Percentiles rank a stretch among this genome's conserved stretches.
phyloP scores from a whole-genome alignment of 2,113 vertebrate genomes.

The Dinomys branickii region DNA sequence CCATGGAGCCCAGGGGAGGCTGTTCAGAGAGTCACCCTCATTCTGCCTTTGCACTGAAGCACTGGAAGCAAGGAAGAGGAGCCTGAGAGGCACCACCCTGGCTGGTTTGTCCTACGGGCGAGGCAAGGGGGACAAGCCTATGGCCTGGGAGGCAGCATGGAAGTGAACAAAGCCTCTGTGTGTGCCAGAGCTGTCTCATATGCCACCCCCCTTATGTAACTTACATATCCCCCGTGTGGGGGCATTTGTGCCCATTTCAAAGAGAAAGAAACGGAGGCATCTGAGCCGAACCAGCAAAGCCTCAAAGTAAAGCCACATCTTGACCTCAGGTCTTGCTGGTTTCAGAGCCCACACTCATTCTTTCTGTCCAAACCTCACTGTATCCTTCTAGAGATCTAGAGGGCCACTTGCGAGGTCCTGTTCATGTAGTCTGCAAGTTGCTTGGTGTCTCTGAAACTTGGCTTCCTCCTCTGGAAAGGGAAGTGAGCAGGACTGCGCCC shows the following conservation, averaged over 20 bases:
- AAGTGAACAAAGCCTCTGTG: neutral
- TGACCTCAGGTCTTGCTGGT: neutral
- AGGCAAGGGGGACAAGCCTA: neutral
- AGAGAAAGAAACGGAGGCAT: neutral
- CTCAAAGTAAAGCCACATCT: neutral
- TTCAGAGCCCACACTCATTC: neutral
- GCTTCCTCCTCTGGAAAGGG: neutral
- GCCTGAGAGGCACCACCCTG: neutral
- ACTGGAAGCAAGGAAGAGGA: neutral
- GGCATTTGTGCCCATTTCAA: neutral
- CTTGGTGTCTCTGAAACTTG: neutral
- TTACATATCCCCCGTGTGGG: neutral
- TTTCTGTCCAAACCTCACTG: neutral
- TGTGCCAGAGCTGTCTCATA: neutral
- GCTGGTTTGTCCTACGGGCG: fast-evolving
- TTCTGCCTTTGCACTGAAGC: neutral
- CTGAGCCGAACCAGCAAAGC: neutral
- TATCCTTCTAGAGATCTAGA: neutral
- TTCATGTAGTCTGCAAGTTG: neutral
- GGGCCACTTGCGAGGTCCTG: neutral
- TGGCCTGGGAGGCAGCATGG: no score
- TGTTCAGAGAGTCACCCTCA: neutral
- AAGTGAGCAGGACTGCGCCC: neutral
- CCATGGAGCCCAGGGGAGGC: neutral
- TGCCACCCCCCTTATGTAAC: neutral